Conservation (phyloP, 2,888 invertebrate genomes). For the Leucozona laternaria region DNA sequence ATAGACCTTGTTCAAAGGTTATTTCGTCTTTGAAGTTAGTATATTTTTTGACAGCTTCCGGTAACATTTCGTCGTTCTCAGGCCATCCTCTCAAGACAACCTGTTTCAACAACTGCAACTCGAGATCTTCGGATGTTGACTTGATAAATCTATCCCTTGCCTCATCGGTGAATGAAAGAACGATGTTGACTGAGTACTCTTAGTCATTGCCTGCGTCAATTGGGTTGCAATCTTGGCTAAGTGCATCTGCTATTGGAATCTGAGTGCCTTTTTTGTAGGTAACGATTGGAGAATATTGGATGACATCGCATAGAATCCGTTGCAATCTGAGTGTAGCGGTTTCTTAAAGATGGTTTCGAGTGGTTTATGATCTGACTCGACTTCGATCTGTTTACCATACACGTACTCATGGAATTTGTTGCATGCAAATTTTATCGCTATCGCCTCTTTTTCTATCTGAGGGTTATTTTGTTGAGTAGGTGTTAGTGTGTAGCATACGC, state of each 20-base stretch:
- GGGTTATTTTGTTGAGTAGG: not conserved
- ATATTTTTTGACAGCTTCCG: too few relatives aligned
- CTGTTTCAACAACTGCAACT: too few relatives aligned
- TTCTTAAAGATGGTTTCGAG: conserved; percentile 8
- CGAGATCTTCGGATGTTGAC: not conserved
- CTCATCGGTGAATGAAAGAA: not conserved
- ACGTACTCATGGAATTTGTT: too few relatives aligned
- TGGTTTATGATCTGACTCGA: conserved; percentile 13
- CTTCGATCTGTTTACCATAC: conserved; percentile 5
- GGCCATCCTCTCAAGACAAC: too few relatives aligned
- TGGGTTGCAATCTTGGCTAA: not conserved
- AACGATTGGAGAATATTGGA: not conserved
- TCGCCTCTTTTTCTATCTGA: not conserved
- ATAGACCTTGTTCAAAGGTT: too few relatives aligned
- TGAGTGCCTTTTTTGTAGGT: not conserved
- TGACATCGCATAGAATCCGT: not conserved
- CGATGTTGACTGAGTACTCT: not conserved
- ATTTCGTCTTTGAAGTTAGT: too few relatives aligned
- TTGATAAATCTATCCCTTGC: not conserved
- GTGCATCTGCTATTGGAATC: not conserved
- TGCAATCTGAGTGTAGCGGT: conserved; percentile 4
- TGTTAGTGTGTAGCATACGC: too few relatives aligned
- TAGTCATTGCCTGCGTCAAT: not conserved
- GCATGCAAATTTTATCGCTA: too few relatives aligned
- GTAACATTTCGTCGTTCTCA: too few relatives aligned